Conservation (phyloP, 2,113 vertebrate species). For the Copsychus sechellarum region DNA sequence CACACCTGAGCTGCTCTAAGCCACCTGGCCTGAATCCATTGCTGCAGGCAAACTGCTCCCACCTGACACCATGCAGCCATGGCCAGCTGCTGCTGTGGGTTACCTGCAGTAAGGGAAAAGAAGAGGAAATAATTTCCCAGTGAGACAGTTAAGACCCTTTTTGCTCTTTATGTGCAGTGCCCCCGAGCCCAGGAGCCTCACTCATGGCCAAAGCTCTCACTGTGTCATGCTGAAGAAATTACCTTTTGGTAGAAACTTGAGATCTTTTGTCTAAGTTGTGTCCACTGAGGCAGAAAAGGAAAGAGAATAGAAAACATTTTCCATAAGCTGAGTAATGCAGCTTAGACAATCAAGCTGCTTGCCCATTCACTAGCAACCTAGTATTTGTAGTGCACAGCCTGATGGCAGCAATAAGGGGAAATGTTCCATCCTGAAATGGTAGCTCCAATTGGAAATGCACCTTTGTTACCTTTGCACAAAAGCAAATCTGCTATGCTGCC, state of each 20-base stretch:
- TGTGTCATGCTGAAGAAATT: neutral
- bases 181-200: neutral
- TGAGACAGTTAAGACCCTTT: neutral
- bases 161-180: neutral
- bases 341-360: neutral
- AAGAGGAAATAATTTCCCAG: neutral
- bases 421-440: neutral
- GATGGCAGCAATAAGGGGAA: neutral
- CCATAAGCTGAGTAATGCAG: neutral
- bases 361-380: neutral
- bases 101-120: neutral
- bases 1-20: neutral
- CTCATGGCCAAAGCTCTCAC: rapidly evolving
- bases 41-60: neutral
- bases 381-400: neutral
- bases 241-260: neutral
- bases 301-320: neutral
- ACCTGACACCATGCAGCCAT: rapidly evolving
- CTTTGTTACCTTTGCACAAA: neutral
- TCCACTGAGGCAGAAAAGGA: neutral
- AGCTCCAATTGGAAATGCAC: neutral
- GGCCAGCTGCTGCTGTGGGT: neutral
- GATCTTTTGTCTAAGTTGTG: neutral
- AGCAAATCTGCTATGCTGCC: neutral
- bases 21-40: neutral